Conservation (phyloP, 2,113 vertebrate species). For the Myxocyprinus asiaticus region DNA sequence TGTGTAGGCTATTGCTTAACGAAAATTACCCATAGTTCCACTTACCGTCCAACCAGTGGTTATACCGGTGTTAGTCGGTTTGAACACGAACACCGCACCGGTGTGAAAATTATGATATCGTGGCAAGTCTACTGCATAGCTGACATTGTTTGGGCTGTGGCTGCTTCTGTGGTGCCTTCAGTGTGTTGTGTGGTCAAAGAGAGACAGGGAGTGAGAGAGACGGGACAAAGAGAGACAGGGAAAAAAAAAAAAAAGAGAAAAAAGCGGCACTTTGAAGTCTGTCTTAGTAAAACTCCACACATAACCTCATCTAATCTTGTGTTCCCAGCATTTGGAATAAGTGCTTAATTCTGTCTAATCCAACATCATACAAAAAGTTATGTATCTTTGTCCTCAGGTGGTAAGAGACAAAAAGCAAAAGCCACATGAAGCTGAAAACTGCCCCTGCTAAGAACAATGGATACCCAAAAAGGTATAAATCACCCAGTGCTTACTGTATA, state of each 20-base stretch:
- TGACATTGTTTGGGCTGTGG: conserved; percentile 75
- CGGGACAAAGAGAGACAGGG: neutral
- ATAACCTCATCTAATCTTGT: neutral
- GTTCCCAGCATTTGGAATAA: neutral
- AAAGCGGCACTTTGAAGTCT: neutral
- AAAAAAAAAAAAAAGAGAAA: neutral
- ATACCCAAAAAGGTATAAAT: conserved; percentile 80
- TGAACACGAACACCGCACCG: too few relatives aligned
- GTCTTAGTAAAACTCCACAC: too few relatives aligned
- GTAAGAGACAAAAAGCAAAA: conserved; percentile 41
- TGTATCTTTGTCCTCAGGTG: conserved; percentile 54
- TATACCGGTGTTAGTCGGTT: too few relatives aligned
- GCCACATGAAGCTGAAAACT: conserved; percentile 43
- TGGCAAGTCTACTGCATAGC: conserved; percentile 63
- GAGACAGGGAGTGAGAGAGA: conserved; percentile 22
- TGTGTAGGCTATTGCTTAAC: too few relatives aligned
- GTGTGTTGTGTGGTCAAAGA: conserved; percentile 63
- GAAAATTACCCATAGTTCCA: too few relatives aligned
- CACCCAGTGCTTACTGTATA: neutral
- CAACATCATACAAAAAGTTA: neutral
- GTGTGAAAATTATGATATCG: too few relatives aligned
- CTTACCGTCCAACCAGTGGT: too few relatives aligned
- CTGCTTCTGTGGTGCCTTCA: conserved; percentile 59
- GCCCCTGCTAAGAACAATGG: conserved; percentile 71
- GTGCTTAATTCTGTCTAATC: conserved; percentile 1